Base-by-base conservation (phyloP, 2,888 invertebrate species). In the Ichneumoninae sp. region DNA sequence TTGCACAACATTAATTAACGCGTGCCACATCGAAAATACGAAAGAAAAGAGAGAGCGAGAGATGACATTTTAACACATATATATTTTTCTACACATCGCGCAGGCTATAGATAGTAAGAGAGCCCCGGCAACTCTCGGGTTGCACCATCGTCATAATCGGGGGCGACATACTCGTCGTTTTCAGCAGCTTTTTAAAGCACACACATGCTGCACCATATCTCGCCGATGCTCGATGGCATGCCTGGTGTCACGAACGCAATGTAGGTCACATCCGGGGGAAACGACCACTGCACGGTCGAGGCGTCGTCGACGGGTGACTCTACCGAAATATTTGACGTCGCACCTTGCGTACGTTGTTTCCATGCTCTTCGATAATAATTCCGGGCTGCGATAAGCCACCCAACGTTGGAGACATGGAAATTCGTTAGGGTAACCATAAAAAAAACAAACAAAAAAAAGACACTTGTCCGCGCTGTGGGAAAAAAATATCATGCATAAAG, bases 261-360 rank as follows among this genome's bases (percentile, higher is more conserved):
- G 83, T 83, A 54, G 83, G 83, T 83, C 83, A 83, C 75, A 83
- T 83, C 83, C 83, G 83, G 83, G 83, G 83, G 83, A 76, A 80
- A 80, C 79, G 75, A 79, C 79, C 63, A 75, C 75, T 54, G 54
- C 40, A 57, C 40, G 13, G 19, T 13, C 36, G 16, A 52, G 19
- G 60, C 52, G 57, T 50, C 40, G 22, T 40, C 60, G 36, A 47
- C 22, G 26, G 13, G 13, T 3, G 26, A 57, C 57, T 22, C 54
- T 57, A 57, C 26, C 57, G 57, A 57, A 57, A 57, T 26, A 57
- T 63, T 57, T 54, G 68, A 30, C 63, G 40, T 30, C 60, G 19
- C 50, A 54, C 47, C 75, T 50, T 54, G 33, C 57, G 50, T 1
- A 22, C 26, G 40, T 47, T 47, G 44, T 57, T 57, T 57, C 22